These are phyloP conservation scores for Gadus chalcogrammus DNA, from an alignment of 2,113 vertebrate species.

Conservation along the genomic window DNA sequence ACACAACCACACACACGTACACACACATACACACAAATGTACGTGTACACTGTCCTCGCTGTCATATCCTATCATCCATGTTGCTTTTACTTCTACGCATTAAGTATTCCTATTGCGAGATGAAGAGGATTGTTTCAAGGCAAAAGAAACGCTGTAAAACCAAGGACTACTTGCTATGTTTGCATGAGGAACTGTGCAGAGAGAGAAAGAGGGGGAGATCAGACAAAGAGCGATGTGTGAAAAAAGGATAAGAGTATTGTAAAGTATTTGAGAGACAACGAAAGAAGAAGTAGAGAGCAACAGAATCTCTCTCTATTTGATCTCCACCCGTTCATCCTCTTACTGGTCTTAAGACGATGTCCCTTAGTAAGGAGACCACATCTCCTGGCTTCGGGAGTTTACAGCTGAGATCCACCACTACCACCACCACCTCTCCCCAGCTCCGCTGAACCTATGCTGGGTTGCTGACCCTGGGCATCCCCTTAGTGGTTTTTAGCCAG, in stretches of 20 bases:
- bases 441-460: no score
- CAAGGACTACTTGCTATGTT: conserved; percentile 8
- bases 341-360: no score
- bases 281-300: no score
- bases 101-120: conserved; percentile 30
- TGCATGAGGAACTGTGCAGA: not conserved
- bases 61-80: conserved; percentile 12
- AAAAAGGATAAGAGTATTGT: no score
- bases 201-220: not conserved
- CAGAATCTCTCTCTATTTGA: no score
- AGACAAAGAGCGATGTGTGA: not conserved
- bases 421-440: no score
- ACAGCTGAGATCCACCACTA: no score
- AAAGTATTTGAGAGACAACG: not conserved
- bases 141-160: conserved; percentile 4
- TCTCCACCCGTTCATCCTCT: no score
- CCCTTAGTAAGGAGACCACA: no score
- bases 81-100: conserved; percentile 19
- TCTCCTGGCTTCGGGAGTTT: no score
- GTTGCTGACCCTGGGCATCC: no score
- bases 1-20: not conserved
- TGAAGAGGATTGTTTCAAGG: conserved; percentile 15
- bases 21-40: not conserved
- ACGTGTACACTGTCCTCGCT: not conserved
- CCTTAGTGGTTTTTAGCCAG: no score